These are phyloP conservation scores for Hyperoplus lanceolatus DNA, from an alignment of 2,797 vertebrate species.

Conservation along the genomic window DNA sequence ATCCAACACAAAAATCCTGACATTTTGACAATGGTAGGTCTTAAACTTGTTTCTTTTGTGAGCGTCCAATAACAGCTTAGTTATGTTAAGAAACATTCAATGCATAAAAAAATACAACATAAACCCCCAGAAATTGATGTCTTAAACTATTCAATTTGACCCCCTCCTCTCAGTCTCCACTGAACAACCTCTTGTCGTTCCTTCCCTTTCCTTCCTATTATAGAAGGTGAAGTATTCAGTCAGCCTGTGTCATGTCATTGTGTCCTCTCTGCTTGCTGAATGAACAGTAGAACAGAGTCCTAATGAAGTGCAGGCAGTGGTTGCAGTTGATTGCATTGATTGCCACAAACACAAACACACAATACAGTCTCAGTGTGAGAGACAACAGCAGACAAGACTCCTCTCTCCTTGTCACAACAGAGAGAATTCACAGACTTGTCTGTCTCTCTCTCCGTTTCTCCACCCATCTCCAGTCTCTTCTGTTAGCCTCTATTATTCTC, in stretches of 20 bases:
- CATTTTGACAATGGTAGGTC: background rate
- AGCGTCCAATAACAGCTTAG: background rate
- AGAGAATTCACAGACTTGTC: conserved; percentile 45
- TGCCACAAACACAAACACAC: conserved; percentile 45
- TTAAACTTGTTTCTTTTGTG: background rate
- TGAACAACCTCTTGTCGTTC: conserved; percentile 19
- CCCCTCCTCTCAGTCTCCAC: conserved; percentile 18
- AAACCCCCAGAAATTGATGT: background rate
- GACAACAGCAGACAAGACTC: conserved; percentile 57
- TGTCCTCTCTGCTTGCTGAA: conserved; percentile 15
- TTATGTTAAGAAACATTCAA: background rate
- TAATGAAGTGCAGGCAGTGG: conserved; percentile 56
- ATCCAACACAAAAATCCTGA: background rate
- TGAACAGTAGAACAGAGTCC: conserved; percentile 22
- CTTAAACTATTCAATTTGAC: conserved; percentile 9
- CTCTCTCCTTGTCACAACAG: conserved; percentile 63
- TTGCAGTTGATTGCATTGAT: conserved; percentile 55
- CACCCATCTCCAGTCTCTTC: conserved; percentile 17
- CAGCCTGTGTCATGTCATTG: conserved; percentile 14
- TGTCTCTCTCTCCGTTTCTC: conserved; percentile 16
- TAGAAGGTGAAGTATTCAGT: conserved; percentile 15
- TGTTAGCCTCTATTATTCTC: background rate
- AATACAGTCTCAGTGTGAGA: conserved; percentile 59
- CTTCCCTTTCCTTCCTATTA: background rate
- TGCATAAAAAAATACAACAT: background rate